A percentile compares a stretch with the other conserved stretches of the same genome.
Evolutionary conservation across 2,113 vertebrate genomes (phyloP).

Genomic region (Prionailurus bengalensis): DNA sequence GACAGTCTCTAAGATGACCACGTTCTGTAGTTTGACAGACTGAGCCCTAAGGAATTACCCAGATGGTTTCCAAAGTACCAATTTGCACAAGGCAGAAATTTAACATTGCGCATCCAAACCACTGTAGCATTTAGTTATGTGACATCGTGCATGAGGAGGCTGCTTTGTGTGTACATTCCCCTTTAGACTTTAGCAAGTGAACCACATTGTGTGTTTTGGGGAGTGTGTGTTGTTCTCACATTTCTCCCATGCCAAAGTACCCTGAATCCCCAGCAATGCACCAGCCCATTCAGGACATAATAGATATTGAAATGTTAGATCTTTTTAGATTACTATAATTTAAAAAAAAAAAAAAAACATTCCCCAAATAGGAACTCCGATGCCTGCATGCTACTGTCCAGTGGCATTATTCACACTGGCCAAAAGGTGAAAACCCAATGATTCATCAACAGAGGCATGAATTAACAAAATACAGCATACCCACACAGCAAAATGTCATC

Average conservation of each 20-base stretch:
- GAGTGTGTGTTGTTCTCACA: rapidly evolving
- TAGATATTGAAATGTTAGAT: neutral
- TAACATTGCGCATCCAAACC: neutral
- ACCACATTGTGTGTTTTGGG: neutral
- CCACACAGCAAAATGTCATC: neutral
- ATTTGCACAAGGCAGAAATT: neutral
- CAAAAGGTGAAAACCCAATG: neutral
- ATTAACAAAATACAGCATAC: neutral
- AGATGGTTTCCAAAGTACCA: neutral
- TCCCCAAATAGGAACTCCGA: neutral
- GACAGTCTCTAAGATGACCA: neutral
- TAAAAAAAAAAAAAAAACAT: neutral
- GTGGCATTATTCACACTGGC: neutral
- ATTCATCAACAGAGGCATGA: neutral
- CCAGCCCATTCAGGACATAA: neutral
- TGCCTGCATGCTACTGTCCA: neutral
- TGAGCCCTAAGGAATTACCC: neutral
- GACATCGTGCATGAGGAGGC: too few species aligned
- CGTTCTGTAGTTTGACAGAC: neutral
- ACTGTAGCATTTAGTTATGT: neutral
- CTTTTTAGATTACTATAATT: neutral
- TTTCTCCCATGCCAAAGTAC: neutral
- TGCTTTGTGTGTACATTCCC: rapidly evolving
- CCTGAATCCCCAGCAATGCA: neutral
- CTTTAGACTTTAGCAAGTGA: neutral